Base-by-base conservation (phyloP, 1,140 invertebrate species). In the Bombus polaris region DNA sequence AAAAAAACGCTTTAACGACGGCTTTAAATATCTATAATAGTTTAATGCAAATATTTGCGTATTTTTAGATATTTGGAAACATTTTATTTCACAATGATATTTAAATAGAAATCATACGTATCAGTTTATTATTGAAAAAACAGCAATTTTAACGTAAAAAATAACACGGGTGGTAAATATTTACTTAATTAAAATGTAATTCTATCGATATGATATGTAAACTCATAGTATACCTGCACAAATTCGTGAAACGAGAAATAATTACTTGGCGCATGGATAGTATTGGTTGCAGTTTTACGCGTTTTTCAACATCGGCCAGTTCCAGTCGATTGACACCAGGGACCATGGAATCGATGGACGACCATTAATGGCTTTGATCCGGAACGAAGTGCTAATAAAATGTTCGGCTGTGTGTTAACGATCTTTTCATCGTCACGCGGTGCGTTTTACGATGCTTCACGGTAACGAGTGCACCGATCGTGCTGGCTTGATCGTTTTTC, bases 361-460 rank as follows among this genome's bases (percentile, higher is more conserved):
- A 15, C 81, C 82, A 87, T 90, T 85, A 91, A 89, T 72, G 76
- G 85, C 79, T 86, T 90, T 87, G 87, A 89, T 89, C 62, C 73
- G 65, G 80, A 72, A 35, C 75, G 70, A 92, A 91, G 90, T 91
- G 86, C 88, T 91, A 89, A 92, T 92, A 92, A 92, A 92, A 90
- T 91, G 88, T 88, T 86, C 68, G 75, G 65, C 72, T 66, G 86
- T 85, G 87, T 88, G 88, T 92, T 91, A 92, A 92, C 87, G 91
- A 91, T 89, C 87, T 82, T 84, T 73, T 81, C 86, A 78, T 75
- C 65, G 76, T 53, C 66, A 59, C 73, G 73, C 79, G 42, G 32
- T 62, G 70, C 47, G 65, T 88, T 90, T 90, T 88, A 89, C 73
- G 62, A 42, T 68, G 44, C 42, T 83, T 85, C 71, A 89, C 79